Base-by-base conservation (phyloP, 2,797 vertebrate genomes). In the Chelon auratus region DNA sequence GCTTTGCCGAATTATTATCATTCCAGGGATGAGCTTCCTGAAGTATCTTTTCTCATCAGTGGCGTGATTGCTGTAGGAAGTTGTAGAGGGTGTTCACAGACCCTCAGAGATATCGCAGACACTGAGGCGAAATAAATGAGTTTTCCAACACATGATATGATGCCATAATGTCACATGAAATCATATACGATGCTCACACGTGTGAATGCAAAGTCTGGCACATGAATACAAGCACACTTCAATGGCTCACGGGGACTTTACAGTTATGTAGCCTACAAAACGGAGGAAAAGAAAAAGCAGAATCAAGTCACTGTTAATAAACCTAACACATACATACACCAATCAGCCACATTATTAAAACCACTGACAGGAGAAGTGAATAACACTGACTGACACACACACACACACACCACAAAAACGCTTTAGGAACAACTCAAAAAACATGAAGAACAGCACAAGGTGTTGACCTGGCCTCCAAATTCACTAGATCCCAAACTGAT, bases 1-100 rank as follows among this genome's bases (percentile, higher is more conserved):
- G 59, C 45, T 78, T 65, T 64, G 58, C 77, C 71, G 74, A 77
- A 75, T 76, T 76, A 69, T 78, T 77, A 60, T 80, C 18, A 20
- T 47, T 26, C n/a, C 59, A 18, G 50, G 22, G 48, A 75, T 74
- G 63, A 72, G 58, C 72, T 72, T 83, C 66, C 75, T 86, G 51
- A 81, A 78, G 77, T 75, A 58, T 57, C 42, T 79, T 78, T 77
- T 79, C 72, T 83, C 83, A 84, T 86, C 80, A 75, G 62, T 17
- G 42, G 39, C 3, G 2, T 71, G 81, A 84, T 84, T 81, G 82
- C 53, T 47, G 33, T 30, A 54, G 55, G 64, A 74, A 61, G 62
- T 54, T 55, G 45, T 47, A 69, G 77, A 67, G 56, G 36, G 54
- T 64, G 58, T 72, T 68, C 10, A 22, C 12, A 26, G 66, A 22